These are phyloP conservation scores for Hypomesus transpacificus DNA, from an alignment of 2,113 vertebrate species.

Conservation along the genomic window DNA sequence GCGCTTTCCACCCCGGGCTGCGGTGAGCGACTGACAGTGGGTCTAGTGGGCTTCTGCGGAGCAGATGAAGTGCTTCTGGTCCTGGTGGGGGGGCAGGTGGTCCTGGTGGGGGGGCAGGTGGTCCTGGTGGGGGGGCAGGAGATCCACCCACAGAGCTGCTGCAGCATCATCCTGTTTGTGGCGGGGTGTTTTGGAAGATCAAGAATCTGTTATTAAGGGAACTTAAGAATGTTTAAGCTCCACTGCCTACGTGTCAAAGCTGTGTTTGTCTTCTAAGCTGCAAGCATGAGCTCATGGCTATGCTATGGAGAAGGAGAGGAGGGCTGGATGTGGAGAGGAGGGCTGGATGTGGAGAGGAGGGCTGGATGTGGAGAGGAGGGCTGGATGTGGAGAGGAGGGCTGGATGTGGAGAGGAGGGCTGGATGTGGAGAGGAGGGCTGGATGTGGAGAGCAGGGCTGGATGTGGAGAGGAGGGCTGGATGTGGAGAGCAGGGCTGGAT, in stretches of 20 bases:
- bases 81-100: constrained; percentile 10
- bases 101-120: not conserved
- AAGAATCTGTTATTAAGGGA: constrained; percentile 10
- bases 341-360: not conserved
- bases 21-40: not conserved
- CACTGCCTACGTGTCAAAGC: not conserved
- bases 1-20: too few species aligned
- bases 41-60: constrained; percentile 11
- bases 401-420: constrained; percentile 5
- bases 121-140: constrained; percentile 22
- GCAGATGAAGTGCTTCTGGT: constrained; percentile 35
- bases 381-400: too few species aligned
- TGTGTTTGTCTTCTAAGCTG: constrained; percentile 32
- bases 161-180: constrained; percentile 5
- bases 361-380: constrained; percentile 5
- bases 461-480: too few species aligned
- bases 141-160: constrained; percentile 14
- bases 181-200: constrained; percentile 13
- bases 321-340: constrained; percentile 2
- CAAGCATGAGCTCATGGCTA: constrained; percentile 31
- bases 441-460: constrained; percentile 1
- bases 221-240: not conserved
- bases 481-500: not conserved
- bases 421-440: too few species aligned
- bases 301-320: constrained; percentile 17